Evolutionary conservation across 2,888 invertebrate species (phyloP), one percentile per base, ranked within the genome.

Genomic region (Thumatha senex): DNA sequence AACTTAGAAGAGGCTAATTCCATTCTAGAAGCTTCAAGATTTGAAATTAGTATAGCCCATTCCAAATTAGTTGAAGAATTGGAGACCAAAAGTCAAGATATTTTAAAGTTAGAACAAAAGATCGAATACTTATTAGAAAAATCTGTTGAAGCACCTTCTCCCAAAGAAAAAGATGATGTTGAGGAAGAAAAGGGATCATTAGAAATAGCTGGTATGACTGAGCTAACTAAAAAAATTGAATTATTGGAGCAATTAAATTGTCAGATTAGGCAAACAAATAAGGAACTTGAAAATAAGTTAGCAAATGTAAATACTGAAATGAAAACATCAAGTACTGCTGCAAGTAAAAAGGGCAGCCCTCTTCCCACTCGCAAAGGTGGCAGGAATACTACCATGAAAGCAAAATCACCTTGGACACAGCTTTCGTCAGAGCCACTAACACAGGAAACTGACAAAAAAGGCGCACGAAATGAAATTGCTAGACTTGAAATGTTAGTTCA

Each of bases 101-200:
- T 92, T 55, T 47, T 66, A 30, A 70, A 82, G 44, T 76, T 92
- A 39, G 79, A 89, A 68, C 73, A 78, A 44, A 83, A 80, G 58
- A 74, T 89, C 33, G 63, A 78, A 48, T 61, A 63, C 43, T 51
- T 88, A 14, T 67, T 76, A 43, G 54, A 76, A 47, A 52, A 54
- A 34, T 31, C 67, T 13, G 46, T 58, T 43, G 70, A 66, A 40
- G 49, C 62, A 58, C 55, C 70, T 30, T 57, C 67, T 40, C 53
- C 69, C 24, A 76, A 80, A 63, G 74, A 77, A 56, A 76, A 78
- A 56, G 70, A 76, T 54, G 92, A 93, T 46, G 77, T 89, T 69
- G 92, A 92, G 65, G 89, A 92, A 70, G 94, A 95, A 74, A 94
- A 93, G 62, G 92, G 92, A n/a, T 90, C 88, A 61, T 77, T 92